phyloP scores from a whole-genome alignment of 35 echinoderm and acorn worm genomes.

The Holothuria glaberrima region DNA sequence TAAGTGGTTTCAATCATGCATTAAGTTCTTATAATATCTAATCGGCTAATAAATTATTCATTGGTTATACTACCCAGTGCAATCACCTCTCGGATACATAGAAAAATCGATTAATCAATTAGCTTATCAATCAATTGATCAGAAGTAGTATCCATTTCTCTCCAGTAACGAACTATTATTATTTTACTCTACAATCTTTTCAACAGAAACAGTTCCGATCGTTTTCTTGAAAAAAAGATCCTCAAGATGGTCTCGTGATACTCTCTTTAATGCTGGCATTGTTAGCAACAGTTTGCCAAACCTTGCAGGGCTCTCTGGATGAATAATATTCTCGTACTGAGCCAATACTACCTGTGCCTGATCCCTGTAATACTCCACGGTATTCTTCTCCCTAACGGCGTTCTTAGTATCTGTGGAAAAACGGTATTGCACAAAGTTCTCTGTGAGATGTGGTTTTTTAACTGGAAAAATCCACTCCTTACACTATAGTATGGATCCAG shows the following conservation, averaged over 20 bases:
- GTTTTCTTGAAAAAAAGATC: constrained; percentile 89
- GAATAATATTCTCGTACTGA: constrained; percentile 92
- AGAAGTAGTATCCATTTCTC: not conserved
- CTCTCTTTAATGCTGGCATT: constrained; percentile 84
- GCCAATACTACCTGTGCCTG: constrained; percentile 94
- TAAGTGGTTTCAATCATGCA: too few species aligned
- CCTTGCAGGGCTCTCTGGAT: constrained; percentile 92
- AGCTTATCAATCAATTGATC: too few species aligned
- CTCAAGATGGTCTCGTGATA: constrained; percentile 71
- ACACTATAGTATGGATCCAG: too few species aligned
- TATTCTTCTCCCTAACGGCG: constrained; percentile 74
- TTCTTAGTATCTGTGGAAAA: constrained; percentile 78
- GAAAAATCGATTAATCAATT: too few species aligned
- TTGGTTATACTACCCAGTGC: too few species aligned
- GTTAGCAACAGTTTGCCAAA: constrained; percentile 95
- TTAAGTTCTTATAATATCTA: too few species aligned
- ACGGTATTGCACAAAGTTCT: not conserved
- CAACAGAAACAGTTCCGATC: constrained; percentile 77
- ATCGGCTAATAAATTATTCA: too few species aligned
- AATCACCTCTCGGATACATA: too few species aligned
- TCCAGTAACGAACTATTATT: not conserved
- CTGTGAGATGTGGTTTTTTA: not conserved
- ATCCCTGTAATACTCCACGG: constrained; percentile 94
- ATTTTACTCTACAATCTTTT: constrained; percentile 74
- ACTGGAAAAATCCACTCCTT: not conserved